phyloP scores from a whole-genome alignment of 2,113 vertebrate genomes.

The Pongo pygmaeus region DNA sequence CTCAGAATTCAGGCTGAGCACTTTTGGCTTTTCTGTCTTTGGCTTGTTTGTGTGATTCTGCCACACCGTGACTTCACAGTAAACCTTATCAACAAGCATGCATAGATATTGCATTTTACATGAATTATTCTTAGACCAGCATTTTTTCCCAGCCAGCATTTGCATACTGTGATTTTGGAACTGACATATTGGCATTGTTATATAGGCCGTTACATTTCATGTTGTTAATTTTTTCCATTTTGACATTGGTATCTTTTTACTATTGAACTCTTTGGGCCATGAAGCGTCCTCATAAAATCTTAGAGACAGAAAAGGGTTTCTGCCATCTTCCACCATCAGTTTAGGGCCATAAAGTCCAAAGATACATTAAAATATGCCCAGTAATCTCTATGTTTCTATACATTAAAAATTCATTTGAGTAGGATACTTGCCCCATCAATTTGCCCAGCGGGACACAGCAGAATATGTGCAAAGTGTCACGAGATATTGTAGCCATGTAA shows the following conservation, averaged over 20 bases:
- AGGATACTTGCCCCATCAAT: background rate
- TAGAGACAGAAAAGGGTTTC: background rate
- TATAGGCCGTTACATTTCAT: rapidly evolving
- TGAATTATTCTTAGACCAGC: background rate
- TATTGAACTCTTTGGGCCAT: background rate
- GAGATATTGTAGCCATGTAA: background rate
- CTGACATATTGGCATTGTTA: background rate
- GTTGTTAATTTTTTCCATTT: background rate
- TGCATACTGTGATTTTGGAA: background rate
- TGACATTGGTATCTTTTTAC: background rate
- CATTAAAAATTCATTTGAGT: background rate
- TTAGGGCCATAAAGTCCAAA: no score
- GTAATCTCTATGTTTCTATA: background rate
- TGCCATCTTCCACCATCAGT: background rate
- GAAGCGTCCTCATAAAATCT: background rate
- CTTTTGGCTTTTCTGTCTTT: background rate
- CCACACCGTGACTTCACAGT: rapidly evolving
- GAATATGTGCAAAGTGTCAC: rapidly evolving
- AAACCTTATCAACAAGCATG: rapidly evolving
- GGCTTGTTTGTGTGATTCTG: background rate
- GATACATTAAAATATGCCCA: background rate
- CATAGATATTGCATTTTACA: background rate
- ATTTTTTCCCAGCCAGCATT: background rate
- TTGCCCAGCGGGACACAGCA: background rate
- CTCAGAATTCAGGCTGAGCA: background rate